Conservation (phyloP, 2,797 vertebrate genomes). For the Falco novaeseelandiae region DNA sequence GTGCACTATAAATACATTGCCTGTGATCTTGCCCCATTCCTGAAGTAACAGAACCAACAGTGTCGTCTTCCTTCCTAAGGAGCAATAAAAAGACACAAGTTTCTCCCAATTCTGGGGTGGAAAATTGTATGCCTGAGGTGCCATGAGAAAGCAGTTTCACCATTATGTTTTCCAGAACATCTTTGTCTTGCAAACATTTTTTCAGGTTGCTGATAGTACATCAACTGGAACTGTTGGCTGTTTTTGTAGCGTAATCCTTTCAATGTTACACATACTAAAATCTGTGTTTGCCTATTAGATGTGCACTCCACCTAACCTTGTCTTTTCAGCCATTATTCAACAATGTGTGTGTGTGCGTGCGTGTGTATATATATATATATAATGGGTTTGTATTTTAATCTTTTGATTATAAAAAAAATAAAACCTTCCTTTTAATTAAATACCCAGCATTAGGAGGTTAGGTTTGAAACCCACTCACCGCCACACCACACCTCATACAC, state of each 20-base stretch:
- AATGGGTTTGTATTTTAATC: background rate
- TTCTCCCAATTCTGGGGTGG: background rate
- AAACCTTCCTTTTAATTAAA: background rate
- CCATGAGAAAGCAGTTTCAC: background rate
- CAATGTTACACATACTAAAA: background rate
- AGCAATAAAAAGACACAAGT: background rate
- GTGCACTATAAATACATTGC: background rate
- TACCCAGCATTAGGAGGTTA: background rate
- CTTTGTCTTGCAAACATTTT: background rate
- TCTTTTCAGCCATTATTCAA: background rate
- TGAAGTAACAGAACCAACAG: background rate
- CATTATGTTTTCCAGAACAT: background rate
- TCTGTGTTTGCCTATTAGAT: background rate
- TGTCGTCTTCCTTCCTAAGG: background rate
- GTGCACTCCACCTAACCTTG: background rate
- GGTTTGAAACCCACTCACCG: background rate
- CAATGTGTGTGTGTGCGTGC: background rate
- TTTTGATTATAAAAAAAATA: background rate
- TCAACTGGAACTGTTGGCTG: background rate
- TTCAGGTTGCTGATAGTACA: background rate
- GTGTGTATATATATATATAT: background rate
- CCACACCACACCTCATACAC: too few species aligned
- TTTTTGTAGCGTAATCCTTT: background rate
- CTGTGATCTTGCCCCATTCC: background rate
- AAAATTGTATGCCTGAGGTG: background rate